Base-by-base conservation (phyloP, 2,888 invertebrate genomes). In the Dicranocentrus wangi region DNA sequence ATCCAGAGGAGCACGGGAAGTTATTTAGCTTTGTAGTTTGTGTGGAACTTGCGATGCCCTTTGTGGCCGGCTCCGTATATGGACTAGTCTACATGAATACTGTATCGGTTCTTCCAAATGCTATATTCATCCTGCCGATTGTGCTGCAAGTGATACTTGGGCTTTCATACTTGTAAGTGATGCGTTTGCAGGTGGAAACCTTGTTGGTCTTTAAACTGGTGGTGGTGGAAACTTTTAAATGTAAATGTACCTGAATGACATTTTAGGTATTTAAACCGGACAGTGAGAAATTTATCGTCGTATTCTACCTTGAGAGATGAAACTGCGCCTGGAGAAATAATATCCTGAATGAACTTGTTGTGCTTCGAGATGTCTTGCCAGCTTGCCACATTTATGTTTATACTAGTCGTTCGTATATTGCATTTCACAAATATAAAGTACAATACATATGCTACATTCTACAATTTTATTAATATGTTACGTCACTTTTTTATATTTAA, bases 41-140 rank as follows among this genome's bases (percentile, higher is more conserved):
- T 2, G 87, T 92, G 23, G 93, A 93, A 88, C 91, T 92, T 19
- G 85, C 92, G 53, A 90, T 91, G 21, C 92, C 92, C 0, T 89
- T 94, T 72, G 86, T 91, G 1, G 90, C 92, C 0, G 90, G 92
- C 0, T 90, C 93, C 0, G 83, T 93, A 0, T 94, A 92, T 88
- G 92, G 92, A 21, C 87, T 91, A 0, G 88, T 94, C 23, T 94
- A 94, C 86, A 90, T 91, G 73, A 87, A 87, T 7, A 92, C 93
- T 0, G 88, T 93, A 39, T 85, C 88, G 0, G 89, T 87, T 0
- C 90, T 91, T 87, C 92, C 93, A 0, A 92, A 91, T 0, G 89
- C 91, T 0, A 91, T 92, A 83, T 91, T 91, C 87, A 88, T 92
- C 55, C 87, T 93, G 32, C 91, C 91, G 73, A 89, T 90, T 27